Base-by-base conservation (phyloP, 2,113 vertebrate genomes). In the Rattus rattus region DNA sequence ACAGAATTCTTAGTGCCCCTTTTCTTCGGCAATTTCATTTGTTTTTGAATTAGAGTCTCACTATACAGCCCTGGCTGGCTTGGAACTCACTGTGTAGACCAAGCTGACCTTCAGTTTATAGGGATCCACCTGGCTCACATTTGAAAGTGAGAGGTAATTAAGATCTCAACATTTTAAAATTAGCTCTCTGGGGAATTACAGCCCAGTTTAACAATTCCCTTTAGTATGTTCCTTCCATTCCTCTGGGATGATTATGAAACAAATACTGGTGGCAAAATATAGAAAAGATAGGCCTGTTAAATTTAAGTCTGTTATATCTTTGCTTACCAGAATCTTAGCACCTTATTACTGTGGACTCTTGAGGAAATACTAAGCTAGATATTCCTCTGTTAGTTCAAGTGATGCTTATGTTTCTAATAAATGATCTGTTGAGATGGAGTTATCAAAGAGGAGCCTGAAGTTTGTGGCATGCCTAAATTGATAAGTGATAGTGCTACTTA, bases 161-260 rank as follows among this genome's bases (percentile, higher is more conserved):
- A 28, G 67, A 96, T 87, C 5, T 91, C 90, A 83, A 85, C n/a
- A 72, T 94, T 83, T 95, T 96, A 47, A 52, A 90, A 95, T 94
- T 94, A 61, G 36, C 20, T 87, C 30, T 92, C 90, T 95, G 80
- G 65, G 75, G n/a, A n/a, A 96, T 92, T 94, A 91, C 22, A 90
- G 54, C 80, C 67, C 39, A 80, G 69, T 91, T 96, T 93, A 56
- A 95, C n/a, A 80, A 76, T 84, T 93, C 30, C 80, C 65, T 97
- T 91, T 67, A 76, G 67, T 39, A 19, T 47, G 26, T 43, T 93
- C 19, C 24, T 52, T 5, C 9, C n/a, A 33, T 90, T 7, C 30
- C 17, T 17, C 1, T 85, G 56, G 43, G 84, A 90, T 90, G 22
- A 95, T 72, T 90, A 84, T 90, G 84, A 94, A 94, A 88, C 43